Base-by-base conservation (phyloP, 1,140 invertebrate genomes). In the Chrysopa pallens region DNA sequence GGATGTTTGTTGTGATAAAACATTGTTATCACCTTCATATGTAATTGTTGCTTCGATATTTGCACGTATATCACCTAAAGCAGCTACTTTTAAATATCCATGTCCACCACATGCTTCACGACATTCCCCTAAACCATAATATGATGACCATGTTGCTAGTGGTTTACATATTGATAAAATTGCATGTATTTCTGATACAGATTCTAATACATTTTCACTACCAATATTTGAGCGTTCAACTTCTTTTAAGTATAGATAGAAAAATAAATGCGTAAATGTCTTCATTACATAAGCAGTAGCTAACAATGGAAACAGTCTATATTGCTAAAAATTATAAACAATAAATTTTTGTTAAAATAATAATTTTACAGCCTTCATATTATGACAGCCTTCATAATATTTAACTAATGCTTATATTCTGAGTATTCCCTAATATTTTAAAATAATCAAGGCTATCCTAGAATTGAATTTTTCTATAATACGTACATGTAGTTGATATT, bases 21-120 rank as follows among this genome's bases (percentile, higher is more conserved):
- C 89, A 62, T 92, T 94, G 61, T 93, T 94, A 58, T 97, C 92
- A 6, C 92, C 93, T 66, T 97, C 92, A 54, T 94, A 96, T 1
- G 91, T 96, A 48, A 84, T 81, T 47, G 84, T 86, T 0, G 89
- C 83, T 66, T 97, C 92, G 61, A 92, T 80, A 59, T 89, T 83
- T 60, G 78, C 76, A 43, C 87, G 72, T 36, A 94, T 61, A 43
- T 84, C 77, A 12, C 85, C 84, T 37, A 94, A 63, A 46, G 86
- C 70, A 45, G 83, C 71, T 8, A 76, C 85, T 74, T 83, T 72
- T 6, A 84, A 59, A 52, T 78, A 85, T 4, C 79, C 80, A 55
- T 84, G 79, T 38, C 90, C 89, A 7, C 88, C 90, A 59, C 89
- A 92, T 2, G 86, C 83, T 63, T 92, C 87, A 51, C 90, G 63